These are phyloP conservation scores for Grapholita molesta DNA, from an alignment of 1,140 invertebrate species.

Conservation along the genomic window DNA sequence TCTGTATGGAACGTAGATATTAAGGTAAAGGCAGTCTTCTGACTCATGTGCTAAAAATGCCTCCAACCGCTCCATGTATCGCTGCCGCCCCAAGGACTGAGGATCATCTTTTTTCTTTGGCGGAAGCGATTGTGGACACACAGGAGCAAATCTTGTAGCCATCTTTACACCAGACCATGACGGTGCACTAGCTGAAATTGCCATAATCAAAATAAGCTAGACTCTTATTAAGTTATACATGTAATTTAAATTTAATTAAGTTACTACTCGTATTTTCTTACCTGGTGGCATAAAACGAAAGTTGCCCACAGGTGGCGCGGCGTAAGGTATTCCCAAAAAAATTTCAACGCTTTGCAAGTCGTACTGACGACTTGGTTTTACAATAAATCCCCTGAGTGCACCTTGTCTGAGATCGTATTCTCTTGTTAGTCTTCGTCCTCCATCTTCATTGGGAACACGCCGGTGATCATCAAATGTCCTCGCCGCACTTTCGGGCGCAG, in stretches of 20 bases:
- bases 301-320: conserved; percentile 90
- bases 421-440: conserved; percentile 57
- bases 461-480: conserved; percentile 57
- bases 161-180: conserved; percentile 85
- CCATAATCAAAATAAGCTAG: conserved; percentile 21
- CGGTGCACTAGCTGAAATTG: conserved; percentile 80
- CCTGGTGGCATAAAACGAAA: conserved; percentile 93
- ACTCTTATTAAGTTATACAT: too few species aligned
- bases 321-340: conserved; percentile 92
- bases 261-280: conserved; percentile 44
- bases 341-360: conserved; percentile 79
- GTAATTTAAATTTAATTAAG: too few species aligned
- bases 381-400: conserved; percentile 79
- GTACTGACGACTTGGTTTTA: conserved; percentile 77
- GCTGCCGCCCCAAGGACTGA: conserved; percentile 80
- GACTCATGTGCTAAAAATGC: conserved; percentile 88
- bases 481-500: conserved; percentile 49
- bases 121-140: conserved; percentile 90
- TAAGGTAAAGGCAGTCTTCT: conserved; percentile 96
- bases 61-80: conserved; percentile 84
- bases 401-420: conserved; percentile 79
- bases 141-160: conserved; percentile 87
- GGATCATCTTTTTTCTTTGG: conserved; percentile 80
- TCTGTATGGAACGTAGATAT: conserved; percentile 92
- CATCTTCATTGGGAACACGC: conserved; percentile 54